Percentiles rank a stretch among this genome's conserved stretches.
phyloP scores from a whole-genome alignment of 2,113 vertebrate genomes.

The Bufo gargarizans region DNA sequence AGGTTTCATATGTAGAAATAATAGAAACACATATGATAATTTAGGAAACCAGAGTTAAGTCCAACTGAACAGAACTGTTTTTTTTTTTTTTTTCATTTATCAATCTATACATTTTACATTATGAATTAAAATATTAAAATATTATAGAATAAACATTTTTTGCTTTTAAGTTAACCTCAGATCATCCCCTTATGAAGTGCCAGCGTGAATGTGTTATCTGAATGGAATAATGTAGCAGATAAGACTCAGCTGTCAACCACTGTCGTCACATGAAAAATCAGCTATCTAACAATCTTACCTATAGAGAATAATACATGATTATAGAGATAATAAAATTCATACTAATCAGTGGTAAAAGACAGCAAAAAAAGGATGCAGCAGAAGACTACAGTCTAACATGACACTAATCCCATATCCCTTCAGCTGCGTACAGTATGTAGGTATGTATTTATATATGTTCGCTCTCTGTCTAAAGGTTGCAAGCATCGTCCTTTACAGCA shows the following conservation, averaged over 20 bases:
- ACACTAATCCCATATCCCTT: neutral
- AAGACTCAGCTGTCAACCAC: neutral
- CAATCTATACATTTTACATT: too few species aligned
- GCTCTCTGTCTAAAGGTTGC: neutral
- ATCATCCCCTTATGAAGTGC: neutral
- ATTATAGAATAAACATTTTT: too few species aligned
- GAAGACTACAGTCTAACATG: neutral
- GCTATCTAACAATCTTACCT: neutral
- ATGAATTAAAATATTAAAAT: too few species aligned
- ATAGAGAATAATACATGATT: neutral
- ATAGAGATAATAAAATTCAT: neutral
- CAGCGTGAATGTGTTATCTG: neutral
- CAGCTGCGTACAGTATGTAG: neutral
- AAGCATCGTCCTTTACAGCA: conserved; percentile 41
- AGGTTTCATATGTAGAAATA: too few species aligned
- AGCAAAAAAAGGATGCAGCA: neutral
- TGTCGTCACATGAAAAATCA: neutral
- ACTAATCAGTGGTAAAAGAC: neutral
- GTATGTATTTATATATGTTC: neutral
- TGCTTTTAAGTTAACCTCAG: too few species aligned
- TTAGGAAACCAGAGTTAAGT: too few species aligned
- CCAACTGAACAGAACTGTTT: too few species aligned
- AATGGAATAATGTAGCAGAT: neutral
- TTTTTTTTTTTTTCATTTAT: too few species aligned
- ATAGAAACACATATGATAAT: too few species aligned